A percentile compares a stretch with the other conserved stretches of the same genome.
Conservation (phyloP, 2,113 vertebrate genomes). For the Colinus virginianus region DNA sequence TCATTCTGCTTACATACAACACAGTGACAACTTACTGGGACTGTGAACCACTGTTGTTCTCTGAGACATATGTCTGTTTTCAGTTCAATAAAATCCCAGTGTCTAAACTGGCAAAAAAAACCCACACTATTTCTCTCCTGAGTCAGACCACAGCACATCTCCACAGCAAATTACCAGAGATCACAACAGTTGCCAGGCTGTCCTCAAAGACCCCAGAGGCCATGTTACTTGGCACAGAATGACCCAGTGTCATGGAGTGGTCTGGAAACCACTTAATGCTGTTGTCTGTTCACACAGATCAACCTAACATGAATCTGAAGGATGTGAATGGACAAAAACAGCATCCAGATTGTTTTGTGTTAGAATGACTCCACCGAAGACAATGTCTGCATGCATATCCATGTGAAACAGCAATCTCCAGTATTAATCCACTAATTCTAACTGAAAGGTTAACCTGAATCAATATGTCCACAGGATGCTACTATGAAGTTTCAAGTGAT, state of each 20-base stretch:
- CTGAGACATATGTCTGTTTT: not conserved
- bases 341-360: not conserved
- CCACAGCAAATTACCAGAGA: not conserved
- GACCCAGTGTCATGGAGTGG: not conserved
- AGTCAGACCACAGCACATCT: not conserved
- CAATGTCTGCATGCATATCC: not conserved
- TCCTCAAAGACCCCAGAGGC: not conserved
- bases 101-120: not conserved
- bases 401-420: not conserved
- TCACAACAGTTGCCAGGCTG: not conserved
- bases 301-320: accelerated
- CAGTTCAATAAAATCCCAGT: not conserved
- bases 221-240: not conserved
- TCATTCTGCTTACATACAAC: not conserved
- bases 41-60: not conserved
- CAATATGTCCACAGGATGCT: not conserved
- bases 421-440: not conserved
- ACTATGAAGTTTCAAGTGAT: not conserved
- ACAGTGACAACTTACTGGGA: not conserved
- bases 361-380: not conserved
- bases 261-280: not conserved
- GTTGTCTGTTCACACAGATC: not conserved
- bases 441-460: not conserved
- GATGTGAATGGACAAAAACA: not conserved
- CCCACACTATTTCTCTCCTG: not conserved